These are phyloP conservation scores for Pseudotriccus pelzelni DNA, from an alignment of 2,797 vertebrate species.

Conservation along the genomic window DNA sequence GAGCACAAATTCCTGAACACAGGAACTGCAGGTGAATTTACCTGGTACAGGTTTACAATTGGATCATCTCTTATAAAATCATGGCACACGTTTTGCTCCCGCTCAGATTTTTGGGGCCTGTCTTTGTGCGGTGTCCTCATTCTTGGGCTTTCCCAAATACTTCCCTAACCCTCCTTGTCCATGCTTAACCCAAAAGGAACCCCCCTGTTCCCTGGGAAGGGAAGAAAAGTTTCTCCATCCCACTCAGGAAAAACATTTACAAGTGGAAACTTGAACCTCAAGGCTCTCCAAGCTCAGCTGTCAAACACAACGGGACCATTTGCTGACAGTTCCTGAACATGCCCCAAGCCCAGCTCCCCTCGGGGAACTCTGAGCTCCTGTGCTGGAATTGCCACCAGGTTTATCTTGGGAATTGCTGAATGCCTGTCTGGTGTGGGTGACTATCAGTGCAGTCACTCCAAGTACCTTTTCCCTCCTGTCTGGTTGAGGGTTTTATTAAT, in stretches of 20 bases:
- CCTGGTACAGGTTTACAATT: no score
- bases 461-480: background rate
- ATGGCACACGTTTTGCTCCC: fast-evolving
- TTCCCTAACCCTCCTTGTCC: fast-evolving
- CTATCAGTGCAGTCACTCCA: background rate
- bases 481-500: background rate
- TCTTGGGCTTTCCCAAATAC: fast-evolving
- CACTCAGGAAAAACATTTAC: background rate
- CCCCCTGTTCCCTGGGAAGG: background rate
- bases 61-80: fast-evolving
- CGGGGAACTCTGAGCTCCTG: background rate
- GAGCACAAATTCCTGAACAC: no score
- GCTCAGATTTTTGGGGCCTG: fast-evolving
- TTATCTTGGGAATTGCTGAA: background rate
- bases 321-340: background rate
- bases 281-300: background rate
- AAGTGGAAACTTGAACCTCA: background rate
- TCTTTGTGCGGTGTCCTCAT: background rate
- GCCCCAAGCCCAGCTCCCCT: fast-evolving
- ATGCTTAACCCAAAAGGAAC: fast-evolving
- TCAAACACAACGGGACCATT: background rate
- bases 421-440: background rate
- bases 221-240: background rate
- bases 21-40: no score
- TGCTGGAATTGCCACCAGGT: fast-evolving